Base-by-base conservation (phyloP, 2,888 invertebrate genomes). In the Cephus spinipes region DNA sequence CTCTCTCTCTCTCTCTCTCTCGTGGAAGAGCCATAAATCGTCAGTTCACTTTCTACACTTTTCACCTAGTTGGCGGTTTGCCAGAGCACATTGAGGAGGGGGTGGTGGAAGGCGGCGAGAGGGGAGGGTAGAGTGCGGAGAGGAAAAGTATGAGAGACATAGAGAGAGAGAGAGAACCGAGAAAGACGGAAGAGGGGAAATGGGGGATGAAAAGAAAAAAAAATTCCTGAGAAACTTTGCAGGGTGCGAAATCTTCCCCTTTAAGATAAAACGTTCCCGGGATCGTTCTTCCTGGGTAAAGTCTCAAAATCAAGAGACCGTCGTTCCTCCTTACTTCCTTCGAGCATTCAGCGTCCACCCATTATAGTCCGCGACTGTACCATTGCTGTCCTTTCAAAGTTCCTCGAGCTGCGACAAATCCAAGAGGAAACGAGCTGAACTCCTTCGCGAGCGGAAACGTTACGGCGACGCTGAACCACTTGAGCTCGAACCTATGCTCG, bases 1-100 rank as follows among this genome's bases (percentile, higher is more conserved):
- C 12, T 36, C 35, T 35, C 35, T 35, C 35, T 35, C 35, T 11
- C 35, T 35, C 35, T 35, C 35, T 12, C 36, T 87, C 82, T 82
- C 71, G 76, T 79, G 78, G 80, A 82, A 82, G 81, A 81, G 86
- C 83, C 86, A 87, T 89, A 90, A 90, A 90, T 90, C 88, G 87
- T 85, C 86, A 89, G 89, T 91, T 91, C 89, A 89, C 90, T 90
- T 90, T 89, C 90, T 86, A 87, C 87, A 89, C 90, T 91, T 91
- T 91, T 91, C 90, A 91, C 91, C 91, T 85, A 91, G 89, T 91
- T 91, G 91, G 91, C 90, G 83, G 76, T 68, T 79, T 79, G 90
- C 91, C 91, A 83, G 75, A 68, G 40, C 76, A 75, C 23, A 11
- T 34, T n/a, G 73, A 4, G 33, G 23, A 34, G 11, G 34, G 31